These are phyloP conservation scores for Ectropis crepuscularia DNA, from an alignment of 2,888 invertebrate species.

Conservation along the genomic window DNA sequence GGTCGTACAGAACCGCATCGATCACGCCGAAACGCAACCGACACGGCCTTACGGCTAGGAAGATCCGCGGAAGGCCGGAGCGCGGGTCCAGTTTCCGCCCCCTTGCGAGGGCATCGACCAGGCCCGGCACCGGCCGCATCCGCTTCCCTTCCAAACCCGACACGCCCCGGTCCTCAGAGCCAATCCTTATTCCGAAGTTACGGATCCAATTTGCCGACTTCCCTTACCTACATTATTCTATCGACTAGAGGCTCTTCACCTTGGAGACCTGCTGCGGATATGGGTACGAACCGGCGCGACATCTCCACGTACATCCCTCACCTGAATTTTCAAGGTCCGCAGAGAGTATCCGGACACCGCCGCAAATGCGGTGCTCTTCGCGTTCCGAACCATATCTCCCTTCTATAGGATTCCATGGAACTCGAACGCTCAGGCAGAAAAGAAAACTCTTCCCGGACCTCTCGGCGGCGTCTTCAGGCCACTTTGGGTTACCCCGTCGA, in stretches of 20 bases:
- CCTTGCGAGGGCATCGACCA: too few species aligned
- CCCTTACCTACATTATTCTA: conserved; percentile 87
- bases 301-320: conserved; percentile 61
- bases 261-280: conserved; percentile 91
- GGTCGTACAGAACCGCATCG: conserved; percentile 47
- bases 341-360: conserved; percentile 62
- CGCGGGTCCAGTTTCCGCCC: too few species aligned
- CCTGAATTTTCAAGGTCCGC: conserved; percentile 68
- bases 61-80: too few species aligned
- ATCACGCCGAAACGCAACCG: conserved; percentile 52
- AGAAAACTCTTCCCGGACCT: conserved; percentile 78
- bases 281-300: conserved; percentile 85
- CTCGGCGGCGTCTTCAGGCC: conserved; percentile 84
- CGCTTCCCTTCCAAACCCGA: conserved; percentile 85
- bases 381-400: conserved; percentile 80
- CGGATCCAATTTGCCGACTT: conserved; percentile 88
- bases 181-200: conserved; percentile 89
- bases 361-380: conserved; percentile 60
- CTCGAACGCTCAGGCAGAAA: conserved; percentile 80
- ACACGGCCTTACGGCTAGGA: too few species aligned
- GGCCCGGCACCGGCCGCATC: too few species aligned
- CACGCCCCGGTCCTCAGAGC: conserved; percentile 88
- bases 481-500: conserved; percentile 70
- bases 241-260: conserved; percentile 88
- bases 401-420: conserved; percentile 77